Evolutionary conservation across 30 jellyfish, hydroid and myxozoan genomes (phyloP).

Genomic region (Chironex yamaguchii): DNA sequence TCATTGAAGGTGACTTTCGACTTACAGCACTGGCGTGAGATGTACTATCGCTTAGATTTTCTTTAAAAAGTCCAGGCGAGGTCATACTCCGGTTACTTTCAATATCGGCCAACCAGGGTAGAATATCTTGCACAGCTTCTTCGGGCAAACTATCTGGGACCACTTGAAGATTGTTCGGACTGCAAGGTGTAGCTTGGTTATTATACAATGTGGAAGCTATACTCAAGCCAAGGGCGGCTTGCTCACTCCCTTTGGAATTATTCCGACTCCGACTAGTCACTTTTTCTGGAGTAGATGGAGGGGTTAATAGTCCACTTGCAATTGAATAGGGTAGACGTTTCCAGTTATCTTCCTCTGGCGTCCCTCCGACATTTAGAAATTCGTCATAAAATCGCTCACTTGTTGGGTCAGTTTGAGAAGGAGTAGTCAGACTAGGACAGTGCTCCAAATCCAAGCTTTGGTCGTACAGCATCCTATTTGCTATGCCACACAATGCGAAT

Average conservation of each 20-base stretch:
- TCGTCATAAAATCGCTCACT: constrained; percentile 79
- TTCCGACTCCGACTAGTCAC: constrained; percentile 35
- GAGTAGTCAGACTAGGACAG: neutral
- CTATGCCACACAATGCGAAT: neutral
- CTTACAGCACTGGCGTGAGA: constrained; percentile 46
- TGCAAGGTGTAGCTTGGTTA: constrained; percentile 47
- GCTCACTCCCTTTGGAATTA: constrained; percentile 45
- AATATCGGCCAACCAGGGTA: constrained; percentile 76
- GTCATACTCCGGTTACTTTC: constrained; percentile 73
- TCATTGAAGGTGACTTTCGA: constrained; percentile 63
- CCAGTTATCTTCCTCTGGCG: constrained; percentile 71
- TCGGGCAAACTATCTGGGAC: constrained; percentile 83
- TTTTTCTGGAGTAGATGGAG: constrained; percentile 87
- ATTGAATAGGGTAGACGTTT: constrained; percentile 53
- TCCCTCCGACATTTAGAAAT: constrained; percentile 49
- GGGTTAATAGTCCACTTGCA: constrained; percentile 68
- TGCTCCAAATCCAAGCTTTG: constrained; percentile 68
- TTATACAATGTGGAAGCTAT: constrained; percentile 9
- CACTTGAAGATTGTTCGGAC: constrained; percentile 80
- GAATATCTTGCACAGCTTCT: constrained; percentile 80
- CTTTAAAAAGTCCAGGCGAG: constrained; percentile 75
- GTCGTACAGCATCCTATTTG: constrained; percentile 70
- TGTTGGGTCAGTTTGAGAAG: constrained; percentile 23
- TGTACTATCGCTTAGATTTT: constrained; percentile 39
- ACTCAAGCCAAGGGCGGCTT: constrained; percentile 7